Conservation (phyloP, 1,140 invertebrate genomes). For the Rhagoletis pomonella region DNA sequence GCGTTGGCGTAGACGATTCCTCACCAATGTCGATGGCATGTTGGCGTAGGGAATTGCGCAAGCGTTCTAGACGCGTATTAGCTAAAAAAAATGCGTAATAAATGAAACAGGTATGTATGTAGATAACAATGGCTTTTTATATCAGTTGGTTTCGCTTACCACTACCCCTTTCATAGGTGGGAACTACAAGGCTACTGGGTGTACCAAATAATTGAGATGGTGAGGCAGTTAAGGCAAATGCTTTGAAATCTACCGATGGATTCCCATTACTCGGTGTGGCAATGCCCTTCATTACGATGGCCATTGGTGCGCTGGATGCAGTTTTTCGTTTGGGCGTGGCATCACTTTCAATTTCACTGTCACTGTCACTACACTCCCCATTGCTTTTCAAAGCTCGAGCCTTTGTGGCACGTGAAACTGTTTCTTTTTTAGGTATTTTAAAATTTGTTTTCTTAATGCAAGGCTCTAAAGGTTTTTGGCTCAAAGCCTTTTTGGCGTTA, state of each 20-base stretch:
- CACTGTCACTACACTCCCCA: not conserved
- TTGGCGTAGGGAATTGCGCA: conserved; percentile 55
- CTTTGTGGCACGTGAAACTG: not conserved
- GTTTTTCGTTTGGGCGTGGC: not conserved
- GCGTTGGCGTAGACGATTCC: not conserved
- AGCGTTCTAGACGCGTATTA: conserved; percentile 54
- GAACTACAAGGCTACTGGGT: conserved; percentile 47
- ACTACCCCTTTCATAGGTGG: conserved; percentile 28
- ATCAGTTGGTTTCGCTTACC: conserved; percentile 35
- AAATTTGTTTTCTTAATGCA: not conserved
- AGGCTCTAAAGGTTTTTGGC: not conserved
- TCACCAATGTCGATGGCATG: not conserved
- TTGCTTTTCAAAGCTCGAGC: not conserved
- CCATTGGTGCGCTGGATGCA: not conserved
- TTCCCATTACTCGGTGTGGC: not conserved
- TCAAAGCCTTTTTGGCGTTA: not conserved
- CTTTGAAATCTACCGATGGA: conserved; percentile 9
- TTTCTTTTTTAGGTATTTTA: conserved; percentile 50
- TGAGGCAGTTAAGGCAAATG: not conserved
- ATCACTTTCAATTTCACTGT: not conserved
- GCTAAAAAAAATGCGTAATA: conserved; percentile 1
- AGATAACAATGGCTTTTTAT: not conserved
- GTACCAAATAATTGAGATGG: conserved; percentile 38
- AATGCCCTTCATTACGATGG: not conserved
- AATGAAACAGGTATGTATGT: not conserved